These are phyloP conservation scores for Darevskia nairensis DNA, from an alignment of 2,797 vertebrate species.

Conservation along the genomic window DNA sequence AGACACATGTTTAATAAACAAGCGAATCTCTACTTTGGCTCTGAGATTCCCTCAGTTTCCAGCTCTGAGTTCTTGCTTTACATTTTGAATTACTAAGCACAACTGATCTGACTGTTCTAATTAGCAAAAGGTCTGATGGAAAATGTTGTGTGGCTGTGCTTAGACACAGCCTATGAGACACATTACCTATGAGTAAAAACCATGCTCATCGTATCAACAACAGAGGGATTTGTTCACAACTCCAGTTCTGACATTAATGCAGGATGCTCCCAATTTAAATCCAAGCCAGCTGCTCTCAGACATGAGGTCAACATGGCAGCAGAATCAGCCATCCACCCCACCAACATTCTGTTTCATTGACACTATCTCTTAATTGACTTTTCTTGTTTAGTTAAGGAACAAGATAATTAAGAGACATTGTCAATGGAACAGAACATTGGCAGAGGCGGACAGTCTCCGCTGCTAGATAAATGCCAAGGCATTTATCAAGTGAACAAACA, in stretches of 20 bases:
- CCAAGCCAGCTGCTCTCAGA: conserved; percentile 19
- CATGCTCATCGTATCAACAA: background rate
- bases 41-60: background rate
- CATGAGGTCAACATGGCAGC: conserved; percentile 29
- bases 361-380: conserved; percentile 75
- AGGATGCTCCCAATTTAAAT: background rate
- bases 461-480: conserved; percentile 72
- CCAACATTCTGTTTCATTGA: conserved; percentile 63
- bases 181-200: background rate
- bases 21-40: background rate
- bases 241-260: background rate
- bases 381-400: conserved; percentile 74
- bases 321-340: conserved; percentile 48
- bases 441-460: conserved; percentile 57
- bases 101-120: background rate
- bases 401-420: conserved; percentile 72
- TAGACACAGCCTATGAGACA: too few relatives aligned
- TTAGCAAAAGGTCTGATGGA: background rate
- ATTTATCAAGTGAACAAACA: conserved; percentile 66
- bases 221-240: background rate
- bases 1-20: background rate
- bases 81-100: background rate
- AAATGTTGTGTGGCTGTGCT: background rate
- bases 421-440: conserved; percentile 72
- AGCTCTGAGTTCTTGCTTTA: conserved; percentile 22